These are phyloP conservation scores for Anthonomus grandis DNA, from an alignment of 1,140 invertebrate genomes.

Conservation along the genomic window DNA sequence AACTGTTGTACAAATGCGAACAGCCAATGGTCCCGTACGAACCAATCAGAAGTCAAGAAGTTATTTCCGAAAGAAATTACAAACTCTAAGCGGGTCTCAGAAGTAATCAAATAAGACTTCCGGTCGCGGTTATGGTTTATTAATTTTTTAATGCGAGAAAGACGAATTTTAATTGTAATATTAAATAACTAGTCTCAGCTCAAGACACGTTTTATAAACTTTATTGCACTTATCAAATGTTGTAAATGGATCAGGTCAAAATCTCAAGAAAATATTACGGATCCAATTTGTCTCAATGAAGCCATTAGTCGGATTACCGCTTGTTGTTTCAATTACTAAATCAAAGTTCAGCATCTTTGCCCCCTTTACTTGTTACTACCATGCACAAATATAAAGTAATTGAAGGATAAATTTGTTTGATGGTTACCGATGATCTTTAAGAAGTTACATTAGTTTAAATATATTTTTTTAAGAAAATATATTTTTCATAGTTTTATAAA, in stretches of 20 bases:
- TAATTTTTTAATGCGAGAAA: no score
- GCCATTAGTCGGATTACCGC: conserved; percentile 1
- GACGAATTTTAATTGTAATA: no score
- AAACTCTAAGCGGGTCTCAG: no score
- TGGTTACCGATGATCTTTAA: conserved; percentile 7
- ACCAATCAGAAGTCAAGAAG: background rate
- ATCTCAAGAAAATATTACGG: background rate
- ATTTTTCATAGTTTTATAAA: no score
- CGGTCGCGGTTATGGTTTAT: no score
- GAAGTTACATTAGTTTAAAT: background rate
- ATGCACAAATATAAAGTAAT: conserved; percentile 16
- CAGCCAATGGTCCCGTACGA: background rate
- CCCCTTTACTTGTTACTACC: conserved; percentile 14
- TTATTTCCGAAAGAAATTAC: conserved; percentile 4
- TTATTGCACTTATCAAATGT: no score
- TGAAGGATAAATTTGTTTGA: conserved; percentile 2
- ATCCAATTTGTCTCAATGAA: background rate
- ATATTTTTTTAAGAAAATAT: background rate
- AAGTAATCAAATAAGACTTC: no score
- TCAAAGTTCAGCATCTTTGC: conserved; percentile 17
- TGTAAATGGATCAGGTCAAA: no score
- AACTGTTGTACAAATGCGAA: conserved; percentile 1
- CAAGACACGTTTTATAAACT: no score
- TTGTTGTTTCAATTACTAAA: conserved; percentile 14
- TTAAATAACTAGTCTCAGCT: no score